Conservation (phyloP, 2,888 invertebrate species). For the Volucella bombylans region DNA sequence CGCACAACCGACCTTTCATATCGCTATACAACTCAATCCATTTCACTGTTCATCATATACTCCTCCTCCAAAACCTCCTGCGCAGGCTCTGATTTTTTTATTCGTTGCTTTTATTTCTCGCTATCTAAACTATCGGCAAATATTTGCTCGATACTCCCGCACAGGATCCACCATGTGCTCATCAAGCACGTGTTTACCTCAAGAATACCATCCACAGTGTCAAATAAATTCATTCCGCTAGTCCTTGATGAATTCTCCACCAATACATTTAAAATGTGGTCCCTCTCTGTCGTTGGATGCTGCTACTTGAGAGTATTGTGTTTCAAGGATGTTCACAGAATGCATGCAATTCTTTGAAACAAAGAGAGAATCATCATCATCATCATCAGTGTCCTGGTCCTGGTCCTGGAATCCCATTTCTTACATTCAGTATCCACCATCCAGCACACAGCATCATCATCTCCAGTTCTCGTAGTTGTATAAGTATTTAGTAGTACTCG, state of each 20-base stretch:
- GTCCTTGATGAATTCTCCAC: conserved; percentile 36
- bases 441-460: conserved; percentile 47
- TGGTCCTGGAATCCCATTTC: conserved; percentile 16
- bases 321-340: conserved; percentile 48
- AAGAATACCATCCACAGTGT: conserved; percentile 49
- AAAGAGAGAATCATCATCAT: conserved; percentile 34
- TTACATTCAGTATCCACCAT: conserved; percentile 28
- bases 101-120: conserved; percentile 27
- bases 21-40: conserved; percentile 56
- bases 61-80: conserved; percentile 65
- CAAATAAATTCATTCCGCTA: conserved; percentile 54
- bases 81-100: conserved; percentile 48
- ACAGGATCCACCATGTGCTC: conserved; percentile 66
- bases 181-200: conserved; percentile 51
- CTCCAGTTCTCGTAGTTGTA: conserved; percentile 37
- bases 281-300: conserved; percentile 45
- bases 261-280: neutral
- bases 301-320: conserved; percentile 29
- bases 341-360: conserved; percentile 63
- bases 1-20: conserved; percentile 70
- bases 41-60: conserved; percentile 61
- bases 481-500: neutral
- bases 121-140: conserved; percentile 54
- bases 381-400: conserved; percentile 38
- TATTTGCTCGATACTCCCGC: conserved; percentile 48